Base-by-base conservation (phyloP, 1,140 invertebrate species). In the Rhyzopertha dominica region DNA sequence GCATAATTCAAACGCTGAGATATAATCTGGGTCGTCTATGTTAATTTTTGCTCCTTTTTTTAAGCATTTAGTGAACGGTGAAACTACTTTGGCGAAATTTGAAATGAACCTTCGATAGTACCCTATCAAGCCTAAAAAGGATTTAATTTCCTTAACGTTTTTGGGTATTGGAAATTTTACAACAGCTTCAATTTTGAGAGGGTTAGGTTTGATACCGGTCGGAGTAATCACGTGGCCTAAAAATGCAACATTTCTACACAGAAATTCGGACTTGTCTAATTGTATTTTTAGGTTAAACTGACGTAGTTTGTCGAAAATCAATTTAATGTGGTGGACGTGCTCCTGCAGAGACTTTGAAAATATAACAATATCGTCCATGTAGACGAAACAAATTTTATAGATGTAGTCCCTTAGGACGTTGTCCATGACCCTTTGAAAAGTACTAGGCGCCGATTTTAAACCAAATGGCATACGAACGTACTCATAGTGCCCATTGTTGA, bases 361-460 rank as follows among this genome's bases (percentile, higher is more conserved):
- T 4, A 56, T 39, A 18, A 56, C 39, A 16, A 52, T 49, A 24
- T 69, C 65, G 32, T 71, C 67, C 17, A 67, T 30, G 41, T 67
- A 70, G 9, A 55, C 55, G 3, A 54, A 26, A 45, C 48, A 61
- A 16, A 9, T 37, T n/a, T 8, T 43, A 14, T 51, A 36, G 12
- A 52, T 50, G 4, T 56, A 31, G 4, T 52, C 53, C 10, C 13
- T 25, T 7, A 67, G 39, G 7, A 61, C 44, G n/a, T 41, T 43
- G 28, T 65, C 50, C 55, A 67, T 65, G 2, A 60, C 18, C 38
- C 55, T 28, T 40, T 63, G 50, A 35, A 65, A 60, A 9, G 51
- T 48, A 7, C 50, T 34, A 8, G 53, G 49, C 5, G 47, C 38
- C 16, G 40, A 41, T 24, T 43, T 41, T 5, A 63, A 17, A 7